These are phyloP conservation scores for Pyrgilauda ruficollis DNA, from an alignment of 2,113 vertebrate genomes.

Conservation along the genomic window DNA sequence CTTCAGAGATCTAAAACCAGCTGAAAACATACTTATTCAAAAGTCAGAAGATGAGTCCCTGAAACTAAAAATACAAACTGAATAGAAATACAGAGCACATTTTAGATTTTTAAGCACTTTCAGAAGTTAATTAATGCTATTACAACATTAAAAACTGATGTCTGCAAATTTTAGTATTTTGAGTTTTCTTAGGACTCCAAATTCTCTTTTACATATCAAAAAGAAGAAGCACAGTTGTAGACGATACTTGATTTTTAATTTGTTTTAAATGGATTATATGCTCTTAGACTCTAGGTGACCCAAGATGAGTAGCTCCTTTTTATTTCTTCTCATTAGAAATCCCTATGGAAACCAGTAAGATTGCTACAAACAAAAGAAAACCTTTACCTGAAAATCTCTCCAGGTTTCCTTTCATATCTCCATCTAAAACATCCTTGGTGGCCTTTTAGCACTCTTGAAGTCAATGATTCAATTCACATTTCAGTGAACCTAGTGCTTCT, in stretches of 20 bases:
- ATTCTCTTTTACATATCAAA: neutral
- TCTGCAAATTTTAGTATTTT: neutral
- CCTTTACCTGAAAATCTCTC: neutral
- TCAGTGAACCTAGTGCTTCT: neutral
- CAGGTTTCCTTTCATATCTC: neutral
- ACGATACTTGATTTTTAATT: neutral
- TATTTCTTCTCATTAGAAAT: neutral
- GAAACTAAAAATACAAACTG: neutral
- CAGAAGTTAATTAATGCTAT: neutral
- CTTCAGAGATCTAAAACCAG: neutral
- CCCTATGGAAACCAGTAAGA: neutral
- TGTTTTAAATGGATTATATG: neutral
- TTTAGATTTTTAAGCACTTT: neutral
- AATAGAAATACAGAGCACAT: neutral
- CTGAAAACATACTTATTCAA: neutral
- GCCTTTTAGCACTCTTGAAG: neutral
- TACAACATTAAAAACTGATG: neutral
- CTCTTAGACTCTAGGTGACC: neutral
- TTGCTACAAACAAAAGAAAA: neutral
- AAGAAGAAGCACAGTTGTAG: neutral
- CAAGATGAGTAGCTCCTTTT: neutral
- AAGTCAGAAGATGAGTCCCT: neutral
- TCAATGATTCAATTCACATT: neutral
- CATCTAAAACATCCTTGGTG: neutral
- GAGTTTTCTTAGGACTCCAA: neutral